Evolutionary conservation across 2,113 vertebrate species (phyloP).

Genomic region (Cynocephalus volans): DNA sequence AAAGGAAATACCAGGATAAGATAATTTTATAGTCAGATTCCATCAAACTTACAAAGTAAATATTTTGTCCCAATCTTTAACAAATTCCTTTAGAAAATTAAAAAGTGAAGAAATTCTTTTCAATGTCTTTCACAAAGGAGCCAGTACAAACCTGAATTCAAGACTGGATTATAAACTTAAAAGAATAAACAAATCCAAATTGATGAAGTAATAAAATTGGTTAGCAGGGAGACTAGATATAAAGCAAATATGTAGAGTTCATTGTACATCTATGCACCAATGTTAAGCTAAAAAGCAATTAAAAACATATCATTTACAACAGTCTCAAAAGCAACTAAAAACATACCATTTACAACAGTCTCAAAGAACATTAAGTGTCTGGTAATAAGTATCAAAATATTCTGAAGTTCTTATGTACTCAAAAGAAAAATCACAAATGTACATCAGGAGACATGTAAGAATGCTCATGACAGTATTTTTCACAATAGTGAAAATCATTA

Average conservation of each 20-base stretch:
- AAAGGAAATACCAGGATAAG: background rate
- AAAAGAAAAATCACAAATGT: constrained; percentile 23
- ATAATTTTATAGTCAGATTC: background rate
- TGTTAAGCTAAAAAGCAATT: background rate
- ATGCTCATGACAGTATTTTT: background rate
- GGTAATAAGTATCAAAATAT: background rate
- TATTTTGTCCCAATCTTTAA: background rate
- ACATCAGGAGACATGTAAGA: background rate
- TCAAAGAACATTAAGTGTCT: background rate
- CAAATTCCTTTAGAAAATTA: background rate
- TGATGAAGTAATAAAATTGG: background rate
- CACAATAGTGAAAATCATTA: constrained; percentile 10
- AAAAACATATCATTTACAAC: background rate
- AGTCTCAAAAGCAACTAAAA: constrained; percentile 1
- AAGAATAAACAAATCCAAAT: background rate
- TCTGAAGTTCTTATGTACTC: background rate
- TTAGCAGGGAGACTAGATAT: background rate
- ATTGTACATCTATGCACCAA: background rate
- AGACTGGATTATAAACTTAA: background rate
- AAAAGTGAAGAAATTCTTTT: background rate
- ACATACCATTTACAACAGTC: background rate
- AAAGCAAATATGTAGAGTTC: background rate
- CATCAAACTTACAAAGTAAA: background rate
- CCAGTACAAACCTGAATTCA: background rate
- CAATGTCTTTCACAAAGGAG: background rate